Percentiles rank a stretch among this genome's conserved stretches.
Evolutionary conservation across 2,113 vertebrate genomes (phyloP).

Genomic region (Misgurnus anguillicaudatus): DNA sequence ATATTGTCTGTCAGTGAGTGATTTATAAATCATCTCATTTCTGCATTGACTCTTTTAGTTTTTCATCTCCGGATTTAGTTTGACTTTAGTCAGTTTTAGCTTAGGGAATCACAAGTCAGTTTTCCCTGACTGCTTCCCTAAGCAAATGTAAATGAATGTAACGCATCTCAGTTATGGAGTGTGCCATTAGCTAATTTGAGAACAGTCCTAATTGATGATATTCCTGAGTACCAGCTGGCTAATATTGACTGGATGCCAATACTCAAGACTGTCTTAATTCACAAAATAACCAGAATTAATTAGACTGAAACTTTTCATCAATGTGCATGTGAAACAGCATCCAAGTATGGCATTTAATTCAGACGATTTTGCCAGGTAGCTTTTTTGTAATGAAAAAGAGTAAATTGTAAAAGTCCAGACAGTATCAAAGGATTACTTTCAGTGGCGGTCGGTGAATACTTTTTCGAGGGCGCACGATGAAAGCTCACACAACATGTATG

Average conservation of each 20-base stretch:
- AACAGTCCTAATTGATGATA: constrained; percentile 50
- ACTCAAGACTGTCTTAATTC: background rate
- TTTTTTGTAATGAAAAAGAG: background rate
- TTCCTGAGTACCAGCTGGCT: constrained; percentile 35
- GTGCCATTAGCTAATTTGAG: constrained; percentile 61
- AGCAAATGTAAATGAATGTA: constrained; percentile 22
- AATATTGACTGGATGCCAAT: constrained; percentile 17
- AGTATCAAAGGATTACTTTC: too few relatives aligned
- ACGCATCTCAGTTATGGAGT: constrained; percentile 32
- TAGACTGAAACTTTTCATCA: background rate
- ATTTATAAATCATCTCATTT: too few relatives aligned
- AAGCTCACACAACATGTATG: too few relatives aligned
- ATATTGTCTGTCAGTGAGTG: background rate
- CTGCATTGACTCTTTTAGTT: background rate
- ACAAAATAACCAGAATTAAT: constrained; percentile 27
- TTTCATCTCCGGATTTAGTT: background rate
- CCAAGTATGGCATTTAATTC: background rate
- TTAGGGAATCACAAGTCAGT: background rate
- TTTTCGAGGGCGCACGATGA: too few relatives aligned
- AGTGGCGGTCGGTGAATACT: too few relatives aligned
- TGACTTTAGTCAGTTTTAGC: background rate
- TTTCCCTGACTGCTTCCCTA: constrained; percentile 22
- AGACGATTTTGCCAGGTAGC: background rate
- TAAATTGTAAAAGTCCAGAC: too few relatives aligned
- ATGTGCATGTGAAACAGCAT: background rate